phyloP scores from a whole-genome alignment of 1,140 invertebrate species.

The Formica exsecta region DNA sequence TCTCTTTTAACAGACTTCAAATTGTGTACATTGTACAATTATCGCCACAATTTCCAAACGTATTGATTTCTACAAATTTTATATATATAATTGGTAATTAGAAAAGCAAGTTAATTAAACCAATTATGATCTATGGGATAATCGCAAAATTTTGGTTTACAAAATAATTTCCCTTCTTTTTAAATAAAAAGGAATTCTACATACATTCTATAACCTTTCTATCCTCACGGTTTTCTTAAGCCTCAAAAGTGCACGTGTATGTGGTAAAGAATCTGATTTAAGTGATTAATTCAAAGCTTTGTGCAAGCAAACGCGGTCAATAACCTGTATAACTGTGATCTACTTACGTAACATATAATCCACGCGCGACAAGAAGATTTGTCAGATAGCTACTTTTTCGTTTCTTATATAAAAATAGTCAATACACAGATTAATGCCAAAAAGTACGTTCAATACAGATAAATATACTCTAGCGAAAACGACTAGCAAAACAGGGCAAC shows the following conservation, averaged over 20 bases:
- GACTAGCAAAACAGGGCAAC: not conserved
- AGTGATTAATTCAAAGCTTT: constrained; percentile 17
- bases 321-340: not conserved
- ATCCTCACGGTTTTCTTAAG: not conserved
- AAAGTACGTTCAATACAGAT: not conserved
- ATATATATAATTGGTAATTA: not conserved
- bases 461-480: not conserved
- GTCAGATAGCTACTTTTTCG: not conserved
- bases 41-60: not conserved
- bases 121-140: not conserved
- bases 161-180: not conserved
- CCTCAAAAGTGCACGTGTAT: constrained; percentile 26
- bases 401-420: not conserved
- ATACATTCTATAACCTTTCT: not conserved
- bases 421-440: not conserved
- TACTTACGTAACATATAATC: not conserved
- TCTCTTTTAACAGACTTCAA: not conserved
- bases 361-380: not conserved
- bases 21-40: not conserved
- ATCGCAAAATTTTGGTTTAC: not conserved
- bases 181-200: not conserved
- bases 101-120: not conserved
- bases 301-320: not conserved
- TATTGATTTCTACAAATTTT: no score
- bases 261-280: not conserved